Conservation (phyloP, 2,888 invertebrate species). For the Cancer borealis region DNA sequence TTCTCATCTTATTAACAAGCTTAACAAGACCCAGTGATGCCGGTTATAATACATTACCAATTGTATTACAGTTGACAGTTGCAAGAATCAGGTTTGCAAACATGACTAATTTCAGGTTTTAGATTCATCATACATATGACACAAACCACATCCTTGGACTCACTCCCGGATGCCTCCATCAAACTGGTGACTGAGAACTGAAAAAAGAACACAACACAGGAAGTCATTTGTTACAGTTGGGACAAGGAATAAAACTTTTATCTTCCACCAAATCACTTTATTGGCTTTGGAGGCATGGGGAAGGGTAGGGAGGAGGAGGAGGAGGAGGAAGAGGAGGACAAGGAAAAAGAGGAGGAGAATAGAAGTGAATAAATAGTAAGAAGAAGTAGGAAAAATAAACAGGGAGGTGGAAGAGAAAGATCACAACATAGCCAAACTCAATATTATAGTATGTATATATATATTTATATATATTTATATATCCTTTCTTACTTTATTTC, state of each 20-base stretch:
- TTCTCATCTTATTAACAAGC: no score
- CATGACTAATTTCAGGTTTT: background rate
- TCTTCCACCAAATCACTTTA: constrained; percentile 74
- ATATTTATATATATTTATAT: constrained; percentile 27
- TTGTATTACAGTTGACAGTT: background rate
- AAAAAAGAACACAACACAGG: background rate
- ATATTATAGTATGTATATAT: constrained; percentile 44
- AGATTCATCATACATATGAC: background rate
- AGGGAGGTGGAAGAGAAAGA: background rate
- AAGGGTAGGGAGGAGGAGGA: constrained; percentile 35
- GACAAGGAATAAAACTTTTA: constrained; percentile 24
- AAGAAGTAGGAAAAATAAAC: constrained; percentile 27
- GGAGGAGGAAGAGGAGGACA: background rate
- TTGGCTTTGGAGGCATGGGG: constrained; percentile 61
- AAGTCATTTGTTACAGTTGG: background rate
- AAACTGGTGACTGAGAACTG: background rate
- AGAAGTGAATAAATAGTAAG: background rate
- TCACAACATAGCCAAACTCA: constrained; percentile 41
- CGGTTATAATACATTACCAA: background rate
- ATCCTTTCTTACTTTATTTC: constrained; percentile 46
- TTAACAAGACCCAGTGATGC: background rate
- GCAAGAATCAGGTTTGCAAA: background rate
- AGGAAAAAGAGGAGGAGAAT: background rate
- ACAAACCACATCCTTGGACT: no score
- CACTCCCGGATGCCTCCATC: background rate